Evolutionary conservation across 2,797 vertebrate genomes (phyloP).

Genomic region (Ispidina lecontei): DNA sequence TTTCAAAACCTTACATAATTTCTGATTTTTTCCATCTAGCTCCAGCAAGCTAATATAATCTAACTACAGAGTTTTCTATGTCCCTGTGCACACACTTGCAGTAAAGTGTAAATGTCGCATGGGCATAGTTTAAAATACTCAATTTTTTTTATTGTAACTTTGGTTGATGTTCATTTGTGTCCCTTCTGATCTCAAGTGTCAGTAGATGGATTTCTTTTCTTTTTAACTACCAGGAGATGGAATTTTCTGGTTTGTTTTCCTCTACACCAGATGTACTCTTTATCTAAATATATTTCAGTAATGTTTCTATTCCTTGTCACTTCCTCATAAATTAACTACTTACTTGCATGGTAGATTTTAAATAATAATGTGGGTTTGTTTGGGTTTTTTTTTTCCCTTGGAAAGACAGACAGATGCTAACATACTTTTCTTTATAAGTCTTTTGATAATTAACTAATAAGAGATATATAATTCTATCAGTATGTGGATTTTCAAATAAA

Average conservation of each 20-base stretch:
- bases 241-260: conserved; percentile 36
- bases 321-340: conserved; percentile 11
- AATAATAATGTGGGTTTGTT: too few species aligned
- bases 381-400: neutral
- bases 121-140: conserved; percentile 20
- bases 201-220: neutral
- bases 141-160: conserved; percentile 46
- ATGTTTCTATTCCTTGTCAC: neutral
- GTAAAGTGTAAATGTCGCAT: conserved; percentile 9
- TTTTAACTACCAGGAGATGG: conserved; percentile 7
- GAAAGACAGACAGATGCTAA: neutral
- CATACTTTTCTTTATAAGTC: neutral
- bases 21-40: conserved; percentile 1
- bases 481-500: neutral
- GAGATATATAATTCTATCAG: neutral
- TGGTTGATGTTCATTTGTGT: neutral
- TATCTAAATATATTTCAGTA: conserved; percentile 8
- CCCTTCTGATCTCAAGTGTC: neutral
- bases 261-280: neutral
- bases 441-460: neutral
- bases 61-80: neutral
- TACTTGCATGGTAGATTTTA: neutral
- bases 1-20: conserved; percentile 19
- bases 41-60: neutral
- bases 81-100: neutral